Evolutionary conservation across 2,797 vertebrate genomes (phyloP), one percentile per base, ranked within the genome.

Genomic region (Bovichtus variegatus): DNA sequence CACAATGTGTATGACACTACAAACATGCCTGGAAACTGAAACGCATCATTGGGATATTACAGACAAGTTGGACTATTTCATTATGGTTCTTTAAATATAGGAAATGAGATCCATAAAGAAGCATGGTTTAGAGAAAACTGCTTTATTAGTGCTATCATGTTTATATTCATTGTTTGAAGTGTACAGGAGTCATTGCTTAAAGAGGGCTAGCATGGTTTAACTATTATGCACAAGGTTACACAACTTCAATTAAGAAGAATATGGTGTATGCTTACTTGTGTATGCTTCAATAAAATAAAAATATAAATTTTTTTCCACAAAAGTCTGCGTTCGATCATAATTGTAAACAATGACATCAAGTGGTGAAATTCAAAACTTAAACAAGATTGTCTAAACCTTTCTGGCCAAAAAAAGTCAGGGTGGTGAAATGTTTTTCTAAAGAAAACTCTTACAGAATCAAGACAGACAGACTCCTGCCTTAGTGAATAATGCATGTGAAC

Each of bases 151-250:
- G 86, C 70, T 27, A 80, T 81, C 85, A 76, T 90, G 76, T 90
- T 91, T 90, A 76, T 92, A 86, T 87, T 84, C 75, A 89, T 83
- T 80, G 85, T 92, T 79, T 86, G 74, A 70, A 27, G 77, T 91
- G 88, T 92, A 88, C 83, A 89, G 82, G 80, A 81, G 89, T 84
- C 70, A 90, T 81, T 83, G 93, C 88, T 90, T 89, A 76, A 88
- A 80, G 94, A 90, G 91, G 91, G 91, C 83, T 89, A 93, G 94
- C 91, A 91, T 74, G 90, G 87, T 91, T 91, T 80, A 89, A 90
- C 78, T 89, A 91, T 91, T 92, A 91, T 93, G 90, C 93, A 95
- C 92, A 93, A 93, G 87, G 79, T 92, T 92, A 91, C 89, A 93
- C 90, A 67, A 81, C 90, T 94, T 94, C 86, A 83, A 19, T 86